A percentile compares a stretch with the other conserved stretches of the same genome.
phyloP scores from a whole-genome alignment of 2,113 vertebrate species.

The Morone chrysops region DNA sequence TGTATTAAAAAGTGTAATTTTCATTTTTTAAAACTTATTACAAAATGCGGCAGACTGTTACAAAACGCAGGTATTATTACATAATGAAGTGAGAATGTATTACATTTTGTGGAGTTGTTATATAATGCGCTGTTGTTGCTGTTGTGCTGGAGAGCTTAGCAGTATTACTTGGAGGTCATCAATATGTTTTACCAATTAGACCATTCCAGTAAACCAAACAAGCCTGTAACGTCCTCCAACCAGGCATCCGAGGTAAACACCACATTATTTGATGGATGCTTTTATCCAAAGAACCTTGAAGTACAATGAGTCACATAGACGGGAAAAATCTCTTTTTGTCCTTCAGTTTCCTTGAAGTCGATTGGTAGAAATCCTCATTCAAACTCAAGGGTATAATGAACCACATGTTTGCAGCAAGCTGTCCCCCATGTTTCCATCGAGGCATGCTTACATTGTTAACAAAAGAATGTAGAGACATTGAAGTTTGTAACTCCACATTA shows the following conservation, averaged over 20 bases:
- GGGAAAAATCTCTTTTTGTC: slow-evolving; percentile 19
- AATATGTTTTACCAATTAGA: neutral
- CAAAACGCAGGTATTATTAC: too few species aligned
- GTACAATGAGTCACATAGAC: slow-evolving; percentile 34
- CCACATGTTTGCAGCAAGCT: slow-evolving; percentile 5
- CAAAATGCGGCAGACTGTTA: too few species aligned
- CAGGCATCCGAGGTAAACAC: slow-evolving; percentile 18
- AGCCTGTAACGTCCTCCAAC: neutral
- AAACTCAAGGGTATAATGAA: slow-evolving; percentile 33
- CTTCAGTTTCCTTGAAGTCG: slow-evolving; percentile 33
- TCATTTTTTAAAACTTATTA: too few species aligned
- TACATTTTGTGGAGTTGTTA: too few species aligned
- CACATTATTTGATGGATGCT: slow-evolving; percentile 33
- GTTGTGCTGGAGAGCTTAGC: neutral
- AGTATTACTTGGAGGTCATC: neutral
- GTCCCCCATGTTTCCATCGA: neutral
- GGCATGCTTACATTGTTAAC: neutral
- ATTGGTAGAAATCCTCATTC: slow-evolving; percentile 32
- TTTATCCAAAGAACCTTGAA: slow-evolving; percentile 60
- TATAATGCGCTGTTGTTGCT: too few species aligned
- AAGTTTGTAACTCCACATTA: neutral
- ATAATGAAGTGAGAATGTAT: too few species aligned
- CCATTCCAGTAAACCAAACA: neutral
- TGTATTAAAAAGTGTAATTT: too few species aligned
- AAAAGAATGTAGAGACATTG: neutral